Percentiles rank a stretch among this genome's conserved stretches.
Conservation (phyloP, 2,888 invertebrate species). For the Serrognathus titanus region DNA sequence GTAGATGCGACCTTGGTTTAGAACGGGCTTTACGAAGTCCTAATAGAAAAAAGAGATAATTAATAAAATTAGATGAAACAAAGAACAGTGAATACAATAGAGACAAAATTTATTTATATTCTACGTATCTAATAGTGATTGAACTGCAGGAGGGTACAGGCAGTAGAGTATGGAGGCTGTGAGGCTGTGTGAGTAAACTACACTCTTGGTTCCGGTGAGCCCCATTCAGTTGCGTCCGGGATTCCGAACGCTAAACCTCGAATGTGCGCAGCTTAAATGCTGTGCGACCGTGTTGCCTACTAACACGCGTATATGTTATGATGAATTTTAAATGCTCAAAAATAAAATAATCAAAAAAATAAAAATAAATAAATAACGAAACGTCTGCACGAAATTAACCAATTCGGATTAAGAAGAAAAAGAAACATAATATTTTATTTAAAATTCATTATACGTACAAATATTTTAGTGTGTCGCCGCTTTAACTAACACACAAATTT, state of each 20-base stretch:
- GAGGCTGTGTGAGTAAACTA: neutral
- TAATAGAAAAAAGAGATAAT: too few relatives aligned
- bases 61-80: too few relatives aligned
- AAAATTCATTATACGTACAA: slow-evolving; percentile 1
- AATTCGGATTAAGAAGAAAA: too few relatives aligned
- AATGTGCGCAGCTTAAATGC: slow-evolving; percentile 12
- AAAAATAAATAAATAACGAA: neutral
- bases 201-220: slow-evolving; percentile 24
- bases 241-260: slow-evolving; percentile 37
- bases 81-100: neutral
- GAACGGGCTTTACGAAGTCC: too few relatives aligned
- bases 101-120: neutral
- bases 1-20: too few relatives aligned
- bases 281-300: slow-evolving; percentile 3
- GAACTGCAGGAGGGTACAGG: neutral
- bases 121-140: neutral
- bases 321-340: slow-evolving; percentile 13
- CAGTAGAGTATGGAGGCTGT: slow-evolving; percentile 1
- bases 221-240: slow-evolving; percentile 45
- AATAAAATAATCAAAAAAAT: neutral
- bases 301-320: slow-evolving; percentile 28
- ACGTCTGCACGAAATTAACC: neutral
- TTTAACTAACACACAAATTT: too few relatives aligned
- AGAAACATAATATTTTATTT: neutral
- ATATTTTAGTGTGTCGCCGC: too few relatives aligned